phyloP scores from a whole-genome alignment of 2,113 vertebrate genomes.

The Athene noctua region DNA sequence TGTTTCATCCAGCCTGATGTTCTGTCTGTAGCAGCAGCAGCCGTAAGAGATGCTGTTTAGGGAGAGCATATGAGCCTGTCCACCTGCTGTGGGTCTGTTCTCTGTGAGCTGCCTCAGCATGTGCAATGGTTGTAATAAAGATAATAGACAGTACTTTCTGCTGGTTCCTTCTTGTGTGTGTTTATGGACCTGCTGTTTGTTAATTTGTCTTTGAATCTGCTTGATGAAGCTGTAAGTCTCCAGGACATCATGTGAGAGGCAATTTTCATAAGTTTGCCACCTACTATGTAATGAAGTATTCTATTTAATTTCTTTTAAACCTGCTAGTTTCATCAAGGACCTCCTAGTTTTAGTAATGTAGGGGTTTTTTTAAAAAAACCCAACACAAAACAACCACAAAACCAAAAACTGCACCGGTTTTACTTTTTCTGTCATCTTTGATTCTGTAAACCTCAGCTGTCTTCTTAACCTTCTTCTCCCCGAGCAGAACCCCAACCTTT shows the following conservation, averaged over 20 bases:
- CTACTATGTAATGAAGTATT: neutral
- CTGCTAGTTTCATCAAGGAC: neutral
- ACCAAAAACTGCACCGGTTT: neutral
- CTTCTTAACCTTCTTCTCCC: neutral
- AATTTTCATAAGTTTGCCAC: neutral
- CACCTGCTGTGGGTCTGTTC: neutral
- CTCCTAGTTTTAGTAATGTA: neutral
- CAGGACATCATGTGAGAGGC: neutral
- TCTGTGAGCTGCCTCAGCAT: neutral
- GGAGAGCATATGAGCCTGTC: neutral
- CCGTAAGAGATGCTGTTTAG: neutral
- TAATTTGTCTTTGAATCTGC: neutral
- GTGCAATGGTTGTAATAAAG: neutral
- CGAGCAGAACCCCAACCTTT: neutral
- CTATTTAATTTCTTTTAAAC: neutral
- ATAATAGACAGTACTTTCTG: neutral
- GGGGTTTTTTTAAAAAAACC: neutral
- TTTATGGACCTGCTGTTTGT: constrained; percentile 20
- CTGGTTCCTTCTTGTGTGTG: neutral
- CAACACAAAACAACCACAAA: too few relatives aligned
- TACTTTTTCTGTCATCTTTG: neutral
- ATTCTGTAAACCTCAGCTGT: neutral
- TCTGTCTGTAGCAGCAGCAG: neutral
- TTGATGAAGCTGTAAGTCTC: neutral
- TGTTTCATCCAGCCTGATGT: neutral